Conservation (phyloP, 2,888 invertebrate genomes). For the Thymelicus sylvestris region DNA sequence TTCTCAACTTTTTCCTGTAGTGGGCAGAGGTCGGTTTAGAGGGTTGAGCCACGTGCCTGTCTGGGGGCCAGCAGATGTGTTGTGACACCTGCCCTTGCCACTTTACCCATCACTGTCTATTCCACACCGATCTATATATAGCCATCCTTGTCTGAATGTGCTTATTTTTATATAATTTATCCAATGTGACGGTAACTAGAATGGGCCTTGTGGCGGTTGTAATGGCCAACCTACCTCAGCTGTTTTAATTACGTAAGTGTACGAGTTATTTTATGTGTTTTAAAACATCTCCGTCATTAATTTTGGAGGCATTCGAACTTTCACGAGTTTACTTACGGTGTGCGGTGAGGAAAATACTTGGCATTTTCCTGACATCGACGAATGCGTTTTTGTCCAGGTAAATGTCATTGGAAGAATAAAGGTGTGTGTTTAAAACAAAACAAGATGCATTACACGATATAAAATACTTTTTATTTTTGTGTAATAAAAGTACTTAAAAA, state of each 20-base stretch:
- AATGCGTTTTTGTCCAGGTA: too few relatives aligned
- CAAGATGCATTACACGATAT: too few relatives aligned
- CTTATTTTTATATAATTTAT: slow-evolving; percentile 84
- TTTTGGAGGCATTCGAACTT: slow-evolving; percentile 11
- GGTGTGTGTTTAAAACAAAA: too few relatives aligned
- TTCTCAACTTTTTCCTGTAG: slow-evolving; percentile 71
- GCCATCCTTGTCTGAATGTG: slow-evolving; percentile 69
- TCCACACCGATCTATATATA: slow-evolving; percentile 56
- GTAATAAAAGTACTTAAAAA: too few relatives aligned
- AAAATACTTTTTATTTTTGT: too few relatives aligned
- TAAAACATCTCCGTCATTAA: slow-evolving; percentile 22
- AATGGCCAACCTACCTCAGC: slow-evolving; percentile 67
- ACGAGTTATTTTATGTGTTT: slow-evolving; percentile 24
- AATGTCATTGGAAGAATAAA: too few relatives aligned
- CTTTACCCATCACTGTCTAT: slow-evolving; percentile 72
- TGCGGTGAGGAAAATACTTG: too few relatives aligned
- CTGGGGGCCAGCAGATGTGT: slow-evolving; percentile 77
- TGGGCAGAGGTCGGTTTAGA: slow-evolving; percentile 70
- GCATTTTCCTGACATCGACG: too few relatives aligned
- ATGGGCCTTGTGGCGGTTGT: slow-evolving; percentile 77
- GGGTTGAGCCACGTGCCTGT: slow-evolving; percentile 81
- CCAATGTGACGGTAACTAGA: slow-evolving; percentile 82
- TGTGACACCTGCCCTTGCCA: slow-evolving; percentile 82
- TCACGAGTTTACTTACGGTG: slow-evolving; percentile 1
- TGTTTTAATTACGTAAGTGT: slow-evolving; percentile 64